Percentiles rank a stretch among this genome's conserved stretches.
Conservation (phyloP, 2,888 invertebrate genomes). For the Tenthredo livida region DNA sequence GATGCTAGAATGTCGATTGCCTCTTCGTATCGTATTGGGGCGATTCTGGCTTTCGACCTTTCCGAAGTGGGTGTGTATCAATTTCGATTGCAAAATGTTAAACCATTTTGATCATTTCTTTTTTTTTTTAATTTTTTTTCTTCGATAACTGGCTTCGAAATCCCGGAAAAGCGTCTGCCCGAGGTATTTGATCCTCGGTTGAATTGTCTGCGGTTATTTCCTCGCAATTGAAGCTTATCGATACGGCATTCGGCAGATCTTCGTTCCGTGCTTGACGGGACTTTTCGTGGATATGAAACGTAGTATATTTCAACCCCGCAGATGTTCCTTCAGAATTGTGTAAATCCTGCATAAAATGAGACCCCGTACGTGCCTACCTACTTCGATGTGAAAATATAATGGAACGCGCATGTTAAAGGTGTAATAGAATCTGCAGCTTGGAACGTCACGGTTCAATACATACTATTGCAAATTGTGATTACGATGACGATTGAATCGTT, state of each 20-base stretch:
- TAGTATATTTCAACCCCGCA: background rate
- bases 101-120: background rate
- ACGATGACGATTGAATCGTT: constrained; percentile 33
- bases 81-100: background rate
- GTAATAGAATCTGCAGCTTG: background rate
- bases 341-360: background rate
- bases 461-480: background rate
- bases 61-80: background rate
- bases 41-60: background rate
- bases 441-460: background rate
- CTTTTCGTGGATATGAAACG: background rate
- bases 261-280: background rate
- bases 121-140: no score
- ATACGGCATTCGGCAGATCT: background rate
- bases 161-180: background rate
- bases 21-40: background rate
- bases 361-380: no score
- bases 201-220: background rate
- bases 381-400: background rate
- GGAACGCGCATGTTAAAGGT: background rate
- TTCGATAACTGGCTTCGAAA: background rate
- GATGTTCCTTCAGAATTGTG: background rate
- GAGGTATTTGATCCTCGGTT: background rate
- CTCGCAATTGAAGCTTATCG: background rate
- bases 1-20: background rate